Percentiles rank a stretch among this genome's conserved stretches.
phyloP scores from a whole-genome alignment of 2,888 invertebrate species.

The Deilephila porcellus region DNA sequence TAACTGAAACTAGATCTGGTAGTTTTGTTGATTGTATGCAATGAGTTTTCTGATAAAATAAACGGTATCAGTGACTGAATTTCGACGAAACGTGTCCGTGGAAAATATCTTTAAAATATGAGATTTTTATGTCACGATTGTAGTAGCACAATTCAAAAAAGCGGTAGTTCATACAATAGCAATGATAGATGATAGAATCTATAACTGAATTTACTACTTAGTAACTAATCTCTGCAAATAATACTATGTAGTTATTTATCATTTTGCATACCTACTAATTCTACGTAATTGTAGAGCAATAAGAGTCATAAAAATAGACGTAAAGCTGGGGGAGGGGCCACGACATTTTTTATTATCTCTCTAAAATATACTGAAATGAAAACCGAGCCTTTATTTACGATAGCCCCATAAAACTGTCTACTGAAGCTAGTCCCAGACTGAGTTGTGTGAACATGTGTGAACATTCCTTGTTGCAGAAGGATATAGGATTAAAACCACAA shows the following conservation, averaged over 20 bases:
- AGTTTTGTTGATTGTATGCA: background rate
- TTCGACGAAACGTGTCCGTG: background rate
- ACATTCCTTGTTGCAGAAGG: no score
- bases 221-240: no score
- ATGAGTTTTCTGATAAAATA: background rate
- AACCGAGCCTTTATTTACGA: background rate
- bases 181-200: no score
- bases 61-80: background rate
- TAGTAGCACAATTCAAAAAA: no score
- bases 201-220: no score
- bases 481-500: no score
- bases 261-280: background rate
- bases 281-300: background rate
- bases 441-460: no score
- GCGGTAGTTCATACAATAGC: no score
- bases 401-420: background rate
- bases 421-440: no score
- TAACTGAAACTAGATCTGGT: conserved; percentile 7
- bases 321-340: background rate
- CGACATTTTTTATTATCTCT: conserved; percentile 2
- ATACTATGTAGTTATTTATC: background rate
- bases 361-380: background rate
- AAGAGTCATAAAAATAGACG: background rate
- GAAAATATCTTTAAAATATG: background rate
- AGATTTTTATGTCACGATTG: background rate